Percentiles rank a stretch among this genome's conserved stretches.
Conservation (phyloP, 2,888 invertebrate genomes). For the Anarsia innoxiella region DNA sequence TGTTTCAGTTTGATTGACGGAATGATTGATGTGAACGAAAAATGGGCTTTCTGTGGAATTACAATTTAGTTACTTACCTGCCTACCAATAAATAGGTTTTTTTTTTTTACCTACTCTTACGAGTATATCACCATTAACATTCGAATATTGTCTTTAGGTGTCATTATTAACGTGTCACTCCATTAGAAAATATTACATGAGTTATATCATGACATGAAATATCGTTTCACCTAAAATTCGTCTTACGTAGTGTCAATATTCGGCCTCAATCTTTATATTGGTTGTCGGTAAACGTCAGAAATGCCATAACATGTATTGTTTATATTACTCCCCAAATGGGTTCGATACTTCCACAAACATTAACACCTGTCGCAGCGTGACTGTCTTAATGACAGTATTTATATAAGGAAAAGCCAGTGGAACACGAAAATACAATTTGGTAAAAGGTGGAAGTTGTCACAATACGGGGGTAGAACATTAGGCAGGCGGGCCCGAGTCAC, state of each 20-base stretch:
- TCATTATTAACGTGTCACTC: too few relatives aligned
- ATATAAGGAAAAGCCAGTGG: constrained; percentile 71
- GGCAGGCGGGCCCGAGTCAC: constrained; percentile 36
- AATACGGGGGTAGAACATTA: constrained; percentile 69
- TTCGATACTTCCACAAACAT: constrained; percentile 58
- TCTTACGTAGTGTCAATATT: constrained; percentile 6
- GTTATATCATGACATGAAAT: too few relatives aligned
- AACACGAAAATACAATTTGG: constrained; percentile 75
- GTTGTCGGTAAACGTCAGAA: constrained; percentile 32
- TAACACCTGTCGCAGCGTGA: constrained; percentile 65
- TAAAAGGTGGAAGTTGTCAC: constrained; percentile 69
- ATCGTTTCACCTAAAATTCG: not conserved
- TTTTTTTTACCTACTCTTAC: too few relatives aligned
- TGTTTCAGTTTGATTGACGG: constrained; percentile 5
- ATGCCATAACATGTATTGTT: constrained; percentile 46
- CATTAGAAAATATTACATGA: too few relatives aligned
- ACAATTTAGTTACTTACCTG: not conserved
- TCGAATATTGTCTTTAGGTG: too few relatives aligned
- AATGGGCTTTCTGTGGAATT: constrained; percentile 1
- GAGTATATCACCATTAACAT: too few relatives aligned
- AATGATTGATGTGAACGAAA: constrained; percentile 11
- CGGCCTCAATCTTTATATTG: constrained; percentile 25
- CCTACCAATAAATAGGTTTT: too few relatives aligned
- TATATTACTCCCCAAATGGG: constrained; percentile 53
- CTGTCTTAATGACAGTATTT: constrained; percentile 74